Conservation (phyloP, 2,113 vertebrate genomes). For the Colistium nudipinnis region DNA sequence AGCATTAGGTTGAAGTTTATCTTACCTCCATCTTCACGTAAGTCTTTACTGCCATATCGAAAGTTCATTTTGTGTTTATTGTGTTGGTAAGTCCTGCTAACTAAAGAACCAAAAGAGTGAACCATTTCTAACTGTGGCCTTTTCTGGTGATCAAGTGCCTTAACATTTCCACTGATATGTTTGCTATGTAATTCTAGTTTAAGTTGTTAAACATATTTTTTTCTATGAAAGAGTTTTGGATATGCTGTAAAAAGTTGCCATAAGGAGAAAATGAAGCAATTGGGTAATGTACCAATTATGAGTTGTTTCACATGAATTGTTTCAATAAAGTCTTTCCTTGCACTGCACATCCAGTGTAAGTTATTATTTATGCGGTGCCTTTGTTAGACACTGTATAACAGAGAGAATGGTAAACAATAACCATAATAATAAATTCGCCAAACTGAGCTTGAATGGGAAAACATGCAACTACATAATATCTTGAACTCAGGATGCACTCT, state of each 20-base stretch:
- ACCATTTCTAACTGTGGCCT: constrained; percentile 62
- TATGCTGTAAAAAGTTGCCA: constrained; percentile 52
- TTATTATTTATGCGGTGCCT: neutral
- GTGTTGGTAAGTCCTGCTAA: constrained; percentile 40
- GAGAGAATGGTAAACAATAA: too few relatives aligned
- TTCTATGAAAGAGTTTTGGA: constrained; percentile 73
- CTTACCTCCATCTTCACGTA: constrained; percentile 42
- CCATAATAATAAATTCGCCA: too few relatives aligned
- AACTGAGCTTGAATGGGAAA: too few relatives aligned
- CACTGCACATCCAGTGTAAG: constrained; percentile 41
- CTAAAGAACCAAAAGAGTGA: constrained; percentile 72
- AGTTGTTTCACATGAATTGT: constrained; percentile 58
- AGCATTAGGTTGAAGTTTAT: constrained; percentile 18
- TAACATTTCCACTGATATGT: constrained; percentile 75
- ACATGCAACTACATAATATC: neutral
- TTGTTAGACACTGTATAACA: neutral
- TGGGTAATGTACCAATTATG: constrained; percentile 59
- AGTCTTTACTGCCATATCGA: constrained; percentile 35
- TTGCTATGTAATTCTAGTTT: constrained; percentile 70
- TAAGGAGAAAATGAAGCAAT: constrained; percentile 57
- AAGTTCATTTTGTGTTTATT: constrained; percentile 18
- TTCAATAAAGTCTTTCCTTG: constrained; percentile 77
- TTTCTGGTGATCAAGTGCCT: constrained; percentile 79
- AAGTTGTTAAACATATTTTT: constrained; percentile 71
- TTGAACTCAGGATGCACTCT: neutral